phyloP scores from a whole-genome alignment of 2,888 invertebrate species.

The Atethmia centrago region DNA sequence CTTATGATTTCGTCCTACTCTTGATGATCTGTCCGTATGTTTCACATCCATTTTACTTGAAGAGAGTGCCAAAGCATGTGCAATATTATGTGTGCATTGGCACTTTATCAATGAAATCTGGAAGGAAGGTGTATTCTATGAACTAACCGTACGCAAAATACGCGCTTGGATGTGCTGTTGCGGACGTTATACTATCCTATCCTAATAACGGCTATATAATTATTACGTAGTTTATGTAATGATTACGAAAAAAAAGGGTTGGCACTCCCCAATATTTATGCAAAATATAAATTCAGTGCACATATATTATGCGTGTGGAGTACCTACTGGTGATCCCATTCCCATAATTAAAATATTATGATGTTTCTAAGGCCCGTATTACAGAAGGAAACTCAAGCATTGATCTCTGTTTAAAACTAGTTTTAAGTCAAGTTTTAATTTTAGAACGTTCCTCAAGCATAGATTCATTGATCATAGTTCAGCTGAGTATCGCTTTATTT shows the following conservation, averaged over 20 bases:
- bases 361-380: not conserved
- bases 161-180: not conserved
- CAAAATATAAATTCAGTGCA: not conserved
- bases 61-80: not conserved
- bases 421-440: too few relatives aligned
- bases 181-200: not conserved
- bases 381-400: too few relatives aligned
- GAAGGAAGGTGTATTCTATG: not conserved
- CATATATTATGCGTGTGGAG: not conserved
- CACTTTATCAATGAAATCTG: slow-evolving; percentile 2
- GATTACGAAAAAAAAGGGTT: not conserved
- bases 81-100: not conserved
- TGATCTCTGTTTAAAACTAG: too few relatives aligned
- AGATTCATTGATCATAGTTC: too few relatives aligned
- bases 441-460: too few relatives aligned
- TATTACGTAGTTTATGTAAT: too few relatives aligned
- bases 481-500: too few relatives aligned
- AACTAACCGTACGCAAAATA: not conserved
- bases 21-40: not conserved
- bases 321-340: not conserved
- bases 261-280: not conserved
- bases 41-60: not conserved
- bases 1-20: not conserved
- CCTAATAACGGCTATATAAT: not conserved
- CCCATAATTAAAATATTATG: not conserved